A percentile compares a stretch with the other conserved stretches of the same genome.
phyloP scores from a whole-genome alignment of 2,113 vertebrate species.

The Rhizomys pruinosus region DNA sequence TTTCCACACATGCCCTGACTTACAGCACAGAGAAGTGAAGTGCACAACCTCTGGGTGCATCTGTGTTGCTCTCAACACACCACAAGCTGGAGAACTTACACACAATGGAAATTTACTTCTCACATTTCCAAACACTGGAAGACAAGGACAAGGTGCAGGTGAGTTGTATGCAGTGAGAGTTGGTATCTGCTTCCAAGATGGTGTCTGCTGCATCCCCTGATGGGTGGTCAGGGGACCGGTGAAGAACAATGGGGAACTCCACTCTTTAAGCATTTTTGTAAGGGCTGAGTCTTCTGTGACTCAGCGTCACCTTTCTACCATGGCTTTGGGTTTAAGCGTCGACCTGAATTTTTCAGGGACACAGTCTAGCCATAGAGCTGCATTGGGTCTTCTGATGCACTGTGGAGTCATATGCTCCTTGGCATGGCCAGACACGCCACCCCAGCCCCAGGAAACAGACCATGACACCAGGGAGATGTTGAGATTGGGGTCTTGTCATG shows the following conservation, averaged over 20 bases:
- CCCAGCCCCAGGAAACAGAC: background rate
- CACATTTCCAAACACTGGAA: background rate
- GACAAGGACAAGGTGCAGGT: background rate
- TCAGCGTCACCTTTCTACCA: background rate
- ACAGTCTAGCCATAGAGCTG: background rate
- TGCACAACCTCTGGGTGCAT: background rate
- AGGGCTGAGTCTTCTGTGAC: background rate
- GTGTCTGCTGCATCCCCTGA: background rate
- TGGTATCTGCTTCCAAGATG: background rate
- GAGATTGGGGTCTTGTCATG: background rate
- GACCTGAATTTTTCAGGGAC: too few species aligned
- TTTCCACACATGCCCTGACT: background rate
- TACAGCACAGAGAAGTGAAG: background rate
- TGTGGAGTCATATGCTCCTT: background rate
- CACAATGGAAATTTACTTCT: background rate
- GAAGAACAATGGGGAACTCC: background rate
- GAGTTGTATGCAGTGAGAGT: background rate
- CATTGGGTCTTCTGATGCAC: background rate
- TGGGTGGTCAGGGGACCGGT: background rate
- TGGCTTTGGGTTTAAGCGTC: background rate
- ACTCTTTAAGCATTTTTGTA: background rate
- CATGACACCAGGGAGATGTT: background rate
- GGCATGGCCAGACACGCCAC: background rate
- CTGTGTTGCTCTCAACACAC: background rate
- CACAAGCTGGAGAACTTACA: background rate